phyloP scores from a whole-genome alignment of 2,113 vertebrate species.

The Sialia sialis region DNA sequence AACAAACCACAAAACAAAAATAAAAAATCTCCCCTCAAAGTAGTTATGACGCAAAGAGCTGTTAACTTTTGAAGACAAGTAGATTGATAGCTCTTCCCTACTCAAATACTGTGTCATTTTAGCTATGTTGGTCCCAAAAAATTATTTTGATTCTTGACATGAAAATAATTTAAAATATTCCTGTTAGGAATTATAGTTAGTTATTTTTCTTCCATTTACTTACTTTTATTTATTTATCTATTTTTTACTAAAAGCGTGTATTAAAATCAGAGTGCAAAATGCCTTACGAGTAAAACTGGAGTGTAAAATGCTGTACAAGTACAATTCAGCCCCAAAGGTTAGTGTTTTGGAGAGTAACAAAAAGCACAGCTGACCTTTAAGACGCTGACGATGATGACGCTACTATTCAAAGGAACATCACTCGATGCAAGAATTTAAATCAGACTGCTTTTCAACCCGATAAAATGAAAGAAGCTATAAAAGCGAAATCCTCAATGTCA shows the following conservation, averaged over 20 bases:
- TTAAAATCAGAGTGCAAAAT: neutral
- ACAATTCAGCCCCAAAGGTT: neutral
- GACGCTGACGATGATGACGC: neutral
- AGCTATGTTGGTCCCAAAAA: neutral
- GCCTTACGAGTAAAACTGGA: neutral
- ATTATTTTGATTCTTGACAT: neutral
- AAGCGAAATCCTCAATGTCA: neutral
- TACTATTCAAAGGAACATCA: neutral
- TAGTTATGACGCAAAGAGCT: neutral
- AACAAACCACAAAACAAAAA: neutral
- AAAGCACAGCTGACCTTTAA: neutral
- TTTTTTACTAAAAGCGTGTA: neutral
- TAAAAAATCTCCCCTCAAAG: neutral
- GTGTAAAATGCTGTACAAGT: neutral
- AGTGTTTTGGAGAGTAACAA: neutral
- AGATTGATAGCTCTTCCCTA: neutral
- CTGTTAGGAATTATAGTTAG: neutral
- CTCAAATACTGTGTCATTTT: neutral
- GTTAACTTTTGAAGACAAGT: neutral
- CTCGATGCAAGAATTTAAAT: neutral
- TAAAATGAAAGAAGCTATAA: neutral
- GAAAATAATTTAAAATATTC: neutral
- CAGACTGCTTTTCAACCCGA: neutral
- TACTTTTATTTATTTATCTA: neutral
- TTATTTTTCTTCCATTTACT: neutral